Conservation (phyloP, 2,113 vertebrate genomes). For the Oreotragus oreotragus region DNA sequence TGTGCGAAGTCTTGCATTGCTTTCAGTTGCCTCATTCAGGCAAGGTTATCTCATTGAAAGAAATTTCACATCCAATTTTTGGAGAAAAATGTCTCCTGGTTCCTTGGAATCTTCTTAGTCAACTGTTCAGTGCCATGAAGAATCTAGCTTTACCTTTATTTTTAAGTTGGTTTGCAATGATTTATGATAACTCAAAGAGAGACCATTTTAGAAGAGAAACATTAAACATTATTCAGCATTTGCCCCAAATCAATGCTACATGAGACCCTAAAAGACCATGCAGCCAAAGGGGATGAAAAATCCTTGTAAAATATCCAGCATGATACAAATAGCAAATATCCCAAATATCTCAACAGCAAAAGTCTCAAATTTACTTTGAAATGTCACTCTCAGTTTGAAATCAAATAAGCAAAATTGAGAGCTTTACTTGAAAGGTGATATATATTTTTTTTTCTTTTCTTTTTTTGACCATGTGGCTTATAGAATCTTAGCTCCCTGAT, state of each 20-base stretch:
- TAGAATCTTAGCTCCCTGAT: background rate
- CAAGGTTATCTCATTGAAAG: background rate
- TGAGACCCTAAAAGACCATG: background rate
- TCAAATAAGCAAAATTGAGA: background rate
- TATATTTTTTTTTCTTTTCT: background rate
- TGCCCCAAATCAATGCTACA: background rate
- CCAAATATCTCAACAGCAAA: background rate
- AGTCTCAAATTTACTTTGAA: background rate
- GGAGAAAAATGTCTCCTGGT: background rate
- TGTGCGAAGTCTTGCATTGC: background rate
- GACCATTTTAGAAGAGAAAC: background rate
- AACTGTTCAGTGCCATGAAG: background rate
- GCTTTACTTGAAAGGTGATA: background rate
- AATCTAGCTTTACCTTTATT: background rate
- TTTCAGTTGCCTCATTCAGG: background rate
- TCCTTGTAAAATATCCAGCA: background rate
- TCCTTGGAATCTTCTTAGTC: background rate
- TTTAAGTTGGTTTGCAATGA: background rate
- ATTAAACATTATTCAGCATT: background rate
- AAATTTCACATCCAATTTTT: background rate
- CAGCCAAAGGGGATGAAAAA: background rate
- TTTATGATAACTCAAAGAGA: background rate
- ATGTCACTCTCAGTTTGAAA: background rate
- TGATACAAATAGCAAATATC: background rate
- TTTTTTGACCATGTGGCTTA: background rate